Evolutionary conservation across 2,797 vertebrate genomes (phyloP), one percentile per base, ranked within the genome.

Genomic region (Bufotes viridis): DNA sequence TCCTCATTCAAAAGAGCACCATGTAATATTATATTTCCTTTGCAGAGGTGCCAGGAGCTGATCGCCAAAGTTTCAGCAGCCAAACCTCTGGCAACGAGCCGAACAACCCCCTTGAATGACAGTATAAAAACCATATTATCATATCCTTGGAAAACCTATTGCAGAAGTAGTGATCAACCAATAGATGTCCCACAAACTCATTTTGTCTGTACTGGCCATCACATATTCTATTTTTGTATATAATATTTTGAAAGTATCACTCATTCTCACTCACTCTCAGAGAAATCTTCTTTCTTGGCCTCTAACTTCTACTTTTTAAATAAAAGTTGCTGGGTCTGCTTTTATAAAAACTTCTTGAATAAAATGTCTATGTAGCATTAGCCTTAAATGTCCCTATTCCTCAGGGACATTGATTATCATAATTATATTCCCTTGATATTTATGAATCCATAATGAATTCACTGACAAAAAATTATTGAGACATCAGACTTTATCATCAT

Each of bases 401-500:
- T 42, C 18, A 0, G 80, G 51, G 29, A 81, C 34, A 51, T 17
- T 34, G 58, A 42, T 65, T 49, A 81, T 7, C 78, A 61, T 63
- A 81, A 67, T 65, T 78, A 85, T 86, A 26, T 67, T 78, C 75
- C 55, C 83, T 78, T 51, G 9, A 34, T 85, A 57, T 22, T 60
- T 70, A 87, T 86, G 67, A 87, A 70, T 24, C 29, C 24, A 20
- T 76, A 53, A 75, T 26, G 79, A 24, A 24, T 22, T 82, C 24
- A 15, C 57, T 78, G 72, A 83, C 42, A 78, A 82, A n/a, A 20
- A 82, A 82, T 81, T 75, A 63, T 87, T 75, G 70, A 82, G 60
- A 78, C 79, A 75, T 75, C 70, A 87, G 53, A 49, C 79, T 26
- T 20, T 82, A 18, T 82, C 65, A 51, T 81, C 79, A 81, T 81